Evolutionary conservation across 2,113 vertebrate genomes (phyloP), one percentile per base, ranked within the genome.

Genomic region (Pteruthius melanotis): DNA sequence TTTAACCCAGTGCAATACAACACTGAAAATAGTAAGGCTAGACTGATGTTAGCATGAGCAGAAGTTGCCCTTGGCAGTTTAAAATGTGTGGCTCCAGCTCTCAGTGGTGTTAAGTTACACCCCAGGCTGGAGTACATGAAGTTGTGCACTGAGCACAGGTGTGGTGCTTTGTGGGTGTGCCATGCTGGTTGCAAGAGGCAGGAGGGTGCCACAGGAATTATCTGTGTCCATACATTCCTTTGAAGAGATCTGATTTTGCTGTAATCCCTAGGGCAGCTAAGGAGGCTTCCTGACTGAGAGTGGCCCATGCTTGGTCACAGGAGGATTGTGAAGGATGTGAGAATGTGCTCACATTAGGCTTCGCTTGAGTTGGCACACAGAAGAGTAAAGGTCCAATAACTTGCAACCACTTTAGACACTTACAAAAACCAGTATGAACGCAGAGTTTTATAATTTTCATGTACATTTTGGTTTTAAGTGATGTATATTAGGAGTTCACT

Each of bases 301-400:
- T 22, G 64, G 23, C 42, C 24, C 2, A 0, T 50, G 18, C 16
- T 59, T 71, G 33, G 9, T 57, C 21, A 14, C 0, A 0, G 54
- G 6, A 76, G 9, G 0, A 0, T 5, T 66, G 37, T n/a, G 7
- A 53, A 47, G 44, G 57, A 24, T 59, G 53, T 26, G 39, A 59
- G 13, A 16, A 47, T 8, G 1, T 0, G 3, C 30, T 89, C 21
- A 9, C 4, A 2, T 39, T 16, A 54, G 24, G 28, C 31, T 83
- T 74, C 12, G 6, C 57, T 82, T 69, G 37, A 71, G 31, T 30
- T 37, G 40, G 35, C 17, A 19, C 11, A 18, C 10, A 22, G 19
- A 35, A 76, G 7, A 30, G 6, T 31, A 31, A 50, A 76, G 50
- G 9, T 21, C 14, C 52, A 39, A 18, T 39, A 35, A 35, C 21